phyloP scores from a whole-genome alignment of 2,113 vertebrate genomes.

The Gyps fulvus region DNA sequence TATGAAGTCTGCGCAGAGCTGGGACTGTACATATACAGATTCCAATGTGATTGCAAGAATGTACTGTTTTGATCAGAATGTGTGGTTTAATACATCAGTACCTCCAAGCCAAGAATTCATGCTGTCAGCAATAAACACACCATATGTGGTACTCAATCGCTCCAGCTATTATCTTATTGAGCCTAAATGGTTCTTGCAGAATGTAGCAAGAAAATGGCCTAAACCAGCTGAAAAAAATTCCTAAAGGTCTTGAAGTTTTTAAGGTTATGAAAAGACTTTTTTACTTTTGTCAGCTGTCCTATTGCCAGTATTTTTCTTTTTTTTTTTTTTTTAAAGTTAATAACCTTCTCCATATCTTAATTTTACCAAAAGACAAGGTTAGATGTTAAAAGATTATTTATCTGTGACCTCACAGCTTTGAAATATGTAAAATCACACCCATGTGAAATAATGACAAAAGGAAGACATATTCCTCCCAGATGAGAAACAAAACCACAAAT shows the following conservation, averaged over 20 bases:
- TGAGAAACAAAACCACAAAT: not conserved
- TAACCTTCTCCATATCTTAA: not conserved
- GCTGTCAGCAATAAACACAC: not conserved
- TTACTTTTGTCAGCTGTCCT: not conserved
- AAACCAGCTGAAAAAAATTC: not conserved
- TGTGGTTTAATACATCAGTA: not conserved
- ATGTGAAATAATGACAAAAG: not conserved
- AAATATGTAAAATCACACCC: not conserved
- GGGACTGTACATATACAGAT: not conserved
- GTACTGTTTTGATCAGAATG: not conserved
- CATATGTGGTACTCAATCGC: not conserved
- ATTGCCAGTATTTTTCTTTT: not conserved
- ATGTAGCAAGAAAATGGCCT: not conserved
- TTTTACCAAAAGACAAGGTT: not conserved
- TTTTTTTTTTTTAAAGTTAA: not conserved
- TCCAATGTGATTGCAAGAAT: not conserved
- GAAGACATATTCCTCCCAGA: not conserved
- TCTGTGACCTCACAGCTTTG: not conserved
- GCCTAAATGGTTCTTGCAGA: not conserved
- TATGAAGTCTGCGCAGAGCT: not conserved
- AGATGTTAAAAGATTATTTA: not conserved
- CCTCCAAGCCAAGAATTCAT: not conserved
- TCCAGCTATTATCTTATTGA: not conserved
- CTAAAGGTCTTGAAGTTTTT: not conserved
- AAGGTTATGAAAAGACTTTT: not conserved